These are phyloP conservation scores for Shargacucullia verbasci DNA, from an alignment of 2,888 invertebrate genomes.

Conservation along the genomic window DNA sequence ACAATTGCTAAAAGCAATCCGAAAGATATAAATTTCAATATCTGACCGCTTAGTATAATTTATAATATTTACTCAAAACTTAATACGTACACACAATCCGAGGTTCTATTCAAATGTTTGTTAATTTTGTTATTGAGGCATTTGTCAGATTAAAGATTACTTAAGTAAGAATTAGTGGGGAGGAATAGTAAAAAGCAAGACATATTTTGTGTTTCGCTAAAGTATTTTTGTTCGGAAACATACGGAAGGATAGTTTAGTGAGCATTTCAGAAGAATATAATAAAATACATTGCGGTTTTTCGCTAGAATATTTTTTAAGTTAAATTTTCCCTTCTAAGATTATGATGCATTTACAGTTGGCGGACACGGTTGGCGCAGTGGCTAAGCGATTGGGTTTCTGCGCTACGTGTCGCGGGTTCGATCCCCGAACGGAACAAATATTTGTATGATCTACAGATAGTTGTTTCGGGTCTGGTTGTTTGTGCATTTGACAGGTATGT, in stretches of 20 bases:
- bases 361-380: too few species aligned
- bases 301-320: too few species aligned
- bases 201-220: constrained; percentile 36
- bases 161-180: constrained; percentile 46
- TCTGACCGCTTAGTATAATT: constrained; percentile 59
- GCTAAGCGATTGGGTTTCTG: too few species aligned
- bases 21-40: constrained; percentile 58
- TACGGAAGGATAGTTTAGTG: background rate
- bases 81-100: constrained; percentile 45
- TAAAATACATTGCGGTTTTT: too few species aligned
- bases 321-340: too few species aligned
- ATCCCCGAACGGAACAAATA: too few species aligned
- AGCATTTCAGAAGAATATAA: constrained; percentile 3
- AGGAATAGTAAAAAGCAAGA: constrained; percentile 20
- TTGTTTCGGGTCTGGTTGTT: too few species aligned
- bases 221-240: constrained; percentile 34
- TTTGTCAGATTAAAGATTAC: constrained; percentile 64
- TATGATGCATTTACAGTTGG: too few species aligned
- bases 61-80: constrained; percentile 63
- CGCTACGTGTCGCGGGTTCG: too few species aligned
- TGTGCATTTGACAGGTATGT: too few species aligned
- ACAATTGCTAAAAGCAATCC: constrained; percentile 50
- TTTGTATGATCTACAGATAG: too few species aligned
- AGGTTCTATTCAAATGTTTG: constrained; percentile 60
- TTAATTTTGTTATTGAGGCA: constrained; percentile 67